A percentile compares a stretch with the other conserved stretches of the same genome.
Conservation (phyloP, 2,888 invertebrate genomes). For the Chloroclystis v-ata region DNA sequence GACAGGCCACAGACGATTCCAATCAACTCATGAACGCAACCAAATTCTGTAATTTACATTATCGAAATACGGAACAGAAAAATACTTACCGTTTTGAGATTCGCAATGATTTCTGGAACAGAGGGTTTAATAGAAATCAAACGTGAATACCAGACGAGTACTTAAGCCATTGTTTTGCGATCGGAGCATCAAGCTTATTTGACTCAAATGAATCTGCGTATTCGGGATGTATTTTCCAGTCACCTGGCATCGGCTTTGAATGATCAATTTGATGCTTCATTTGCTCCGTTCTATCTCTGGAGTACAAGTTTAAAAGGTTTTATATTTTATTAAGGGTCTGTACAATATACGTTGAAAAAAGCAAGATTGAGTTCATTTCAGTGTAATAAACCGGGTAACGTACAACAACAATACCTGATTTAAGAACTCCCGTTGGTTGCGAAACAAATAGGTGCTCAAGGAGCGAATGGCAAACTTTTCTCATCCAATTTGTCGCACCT, state of each 20-base stretch:
- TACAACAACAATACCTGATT: conserved; percentile 28
- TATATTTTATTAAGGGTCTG: conserved; percentile 5
- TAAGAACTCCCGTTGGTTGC: conserved; percentile 38
- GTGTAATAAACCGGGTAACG: conserved; percentile 8
- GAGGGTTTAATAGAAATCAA: conserved; percentile 18
- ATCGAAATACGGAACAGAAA: conserved; percentile 2
- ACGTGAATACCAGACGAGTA: conserved; percentile 24
- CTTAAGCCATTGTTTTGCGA: conserved; percentile 29
- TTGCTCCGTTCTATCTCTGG: conserved; percentile 27
- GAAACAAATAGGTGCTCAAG: conserved; percentile 45
- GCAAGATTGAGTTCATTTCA: background rate
- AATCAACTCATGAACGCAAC: conserved; percentile 31
- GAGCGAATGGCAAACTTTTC: conserved; percentile 58
- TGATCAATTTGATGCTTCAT: conserved; percentile 27
- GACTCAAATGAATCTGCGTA: conserved; percentile 27
- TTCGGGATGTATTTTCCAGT: conserved; percentile 26
- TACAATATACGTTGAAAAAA: conserved; percentile 1
- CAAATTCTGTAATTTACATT: conserved; percentile 16
- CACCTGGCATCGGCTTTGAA: conserved; percentile 23
- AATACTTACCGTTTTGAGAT: conserved; percentile 5
- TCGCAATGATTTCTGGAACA: background rate
- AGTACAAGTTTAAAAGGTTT: conserved; percentile 7
- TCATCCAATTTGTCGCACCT: conserved; percentile 72
- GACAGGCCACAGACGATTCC: conserved; percentile 28
- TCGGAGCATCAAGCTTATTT: conserved; percentile 26